Percentiles rank a stretch among this genome's conserved stretches.
Evolutionary conservation across 2,888 invertebrate species (phyloP).

Genomic region (Neoitamus cyanurus): DNA sequence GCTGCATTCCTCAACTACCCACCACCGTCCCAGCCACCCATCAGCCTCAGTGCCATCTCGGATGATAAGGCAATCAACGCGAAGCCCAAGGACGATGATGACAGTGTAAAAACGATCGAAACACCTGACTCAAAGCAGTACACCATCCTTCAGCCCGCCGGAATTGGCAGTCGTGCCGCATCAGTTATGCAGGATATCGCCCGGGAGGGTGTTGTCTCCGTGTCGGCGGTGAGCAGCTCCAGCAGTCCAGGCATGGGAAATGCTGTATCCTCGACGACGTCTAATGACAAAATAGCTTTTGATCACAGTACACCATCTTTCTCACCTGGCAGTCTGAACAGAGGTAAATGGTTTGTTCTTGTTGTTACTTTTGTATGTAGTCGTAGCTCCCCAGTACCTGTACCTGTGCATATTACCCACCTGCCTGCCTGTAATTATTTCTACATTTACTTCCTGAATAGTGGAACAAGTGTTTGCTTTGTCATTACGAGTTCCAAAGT

Average conservation of each 20-base stretch:
- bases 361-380: conserved; percentile 10
- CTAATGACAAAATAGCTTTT: conserved; percentile 52
- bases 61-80: conserved; percentile 52
- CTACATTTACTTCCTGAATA: conserved; percentile 46
- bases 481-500: conserved; percentile 48
- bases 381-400: conserved; percentile 8
- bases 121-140: conserved; percentile 79
- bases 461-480: conserved; percentile 49
- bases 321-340: conserved; percentile 81
- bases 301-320: conserved; percentile 68
- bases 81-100: conserved; percentile 54
- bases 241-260: conserved; percentile 66
- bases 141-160: conserved; percentile 87
- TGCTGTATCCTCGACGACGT: conserved; percentile 65
- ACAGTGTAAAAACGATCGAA: conserved; percentile 56
- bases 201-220: conserved; percentile 74
- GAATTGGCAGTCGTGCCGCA: conserved; percentile 82
- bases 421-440: conserved; percentile 50
- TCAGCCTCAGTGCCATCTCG: conserved; percentile 55
- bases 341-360: conserved; percentile 72
- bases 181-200: conserved; percentile 83
- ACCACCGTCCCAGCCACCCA: conserved; percentile 53
- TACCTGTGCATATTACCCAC: background rate
- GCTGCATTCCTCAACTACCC: conserved; percentile 81
- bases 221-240: conserved; percentile 67